phyloP scores from a whole-genome alignment of 2,797 vertebrate species.

The Gastrophryne carolinensis region DNA sequence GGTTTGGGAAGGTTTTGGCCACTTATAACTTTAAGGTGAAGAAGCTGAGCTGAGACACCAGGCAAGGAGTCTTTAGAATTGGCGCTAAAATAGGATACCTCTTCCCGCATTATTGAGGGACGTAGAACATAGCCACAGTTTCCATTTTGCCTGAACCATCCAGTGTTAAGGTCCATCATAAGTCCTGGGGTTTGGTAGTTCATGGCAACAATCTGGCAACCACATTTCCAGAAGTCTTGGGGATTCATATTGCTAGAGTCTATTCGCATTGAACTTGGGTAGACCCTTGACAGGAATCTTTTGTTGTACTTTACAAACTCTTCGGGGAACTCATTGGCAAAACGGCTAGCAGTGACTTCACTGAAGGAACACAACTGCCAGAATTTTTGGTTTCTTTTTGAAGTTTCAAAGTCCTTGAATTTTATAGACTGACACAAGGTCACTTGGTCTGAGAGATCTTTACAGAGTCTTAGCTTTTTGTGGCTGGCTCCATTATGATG shows the following conservation, averaged over 20 bases:
- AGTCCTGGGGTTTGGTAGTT: slow-evolving; percentile 89
- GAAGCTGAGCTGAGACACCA: slow-evolving; percentile 85
- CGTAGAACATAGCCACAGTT: slow-evolving; percentile 88
- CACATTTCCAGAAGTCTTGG: slow-evolving; percentile 94
- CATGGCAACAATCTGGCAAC: slow-evolving; percentile 93
- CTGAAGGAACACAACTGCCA: slow-evolving; percentile 92
- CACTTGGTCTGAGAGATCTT: slow-evolving; percentile 84
- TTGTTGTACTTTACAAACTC: slow-evolving; percentile 93
- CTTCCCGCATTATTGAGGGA: slow-evolving; percentile 89
- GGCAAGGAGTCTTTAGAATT: slow-evolving; percentile 87
- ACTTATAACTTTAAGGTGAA: slow-evolving; percentile 90
- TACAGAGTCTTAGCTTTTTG: slow-evolving; percentile 75
- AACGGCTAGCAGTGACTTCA: slow-evolving; percentile 86
- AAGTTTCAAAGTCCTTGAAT: slow-evolving; percentile 84
- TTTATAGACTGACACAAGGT: slow-evolving; percentile 83
- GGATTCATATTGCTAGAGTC: slow-evolving; percentile 95
- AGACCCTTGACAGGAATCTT: slow-evolving; percentile 83
- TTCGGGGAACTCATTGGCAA: slow-evolving; percentile 86
- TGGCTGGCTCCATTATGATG: slow-evolving; percentile 70
- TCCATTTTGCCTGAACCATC: slow-evolving; percentile 90
- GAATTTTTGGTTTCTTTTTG: slow-evolving; percentile 79
- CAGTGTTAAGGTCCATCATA: slow-evolving; percentile 91
- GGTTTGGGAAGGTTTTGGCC: slow-evolving; percentile 93
- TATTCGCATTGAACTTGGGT: slow-evolving; percentile 89
- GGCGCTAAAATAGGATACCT: slow-evolving; percentile 94